Percentiles rank a stretch among this genome's conserved stretches.
Conservation (phyloP, 2,113 vertebrate genomes). For the Neotoma lepida region DNA sequence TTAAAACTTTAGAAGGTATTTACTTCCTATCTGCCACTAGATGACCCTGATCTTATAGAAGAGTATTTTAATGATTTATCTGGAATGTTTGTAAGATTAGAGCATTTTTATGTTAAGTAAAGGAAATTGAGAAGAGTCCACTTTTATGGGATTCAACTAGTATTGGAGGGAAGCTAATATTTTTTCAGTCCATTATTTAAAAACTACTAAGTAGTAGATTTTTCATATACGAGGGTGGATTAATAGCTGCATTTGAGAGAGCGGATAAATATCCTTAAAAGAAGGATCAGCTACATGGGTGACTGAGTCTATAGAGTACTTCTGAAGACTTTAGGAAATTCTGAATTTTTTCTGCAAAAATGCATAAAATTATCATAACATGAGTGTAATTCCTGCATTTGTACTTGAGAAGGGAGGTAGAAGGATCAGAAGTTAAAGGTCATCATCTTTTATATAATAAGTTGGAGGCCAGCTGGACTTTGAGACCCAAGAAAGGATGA, state of each 20-base stretch:
- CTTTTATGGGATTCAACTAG: neutral
- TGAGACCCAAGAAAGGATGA: neutral
- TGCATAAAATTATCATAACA: neutral
- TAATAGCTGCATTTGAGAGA: neutral
- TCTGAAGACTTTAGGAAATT: neutral
- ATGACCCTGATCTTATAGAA: conserved; percentile 26
- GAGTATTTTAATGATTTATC: conserved; percentile 57
- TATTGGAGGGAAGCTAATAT: neutral
- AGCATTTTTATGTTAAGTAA: conserved; percentile 25
- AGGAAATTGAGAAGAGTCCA: neutral
- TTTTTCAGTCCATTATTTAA: conserved; percentile 18
- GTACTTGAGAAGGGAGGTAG: too few relatives aligned
- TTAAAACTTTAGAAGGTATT: conserved; percentile 58
- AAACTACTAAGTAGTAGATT: neutral
- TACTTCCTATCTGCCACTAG: conserved; percentile 2
- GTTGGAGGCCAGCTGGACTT: neutral
- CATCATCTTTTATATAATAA: neutral
- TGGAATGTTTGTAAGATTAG: conserved; percentile 30
- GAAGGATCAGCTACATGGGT: neutral
- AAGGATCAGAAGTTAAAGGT: neutral
- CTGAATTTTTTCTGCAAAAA: neutral
- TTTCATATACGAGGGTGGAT: neutral
- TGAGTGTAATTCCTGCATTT: neutral
- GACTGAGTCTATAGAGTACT: neutral
- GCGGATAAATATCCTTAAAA: neutral